These are phyloP conservation scores for Acromyrmex charruanus DNA, from an alignment of 1,140 invertebrate species.

Conservation along the genomic window DNA sequence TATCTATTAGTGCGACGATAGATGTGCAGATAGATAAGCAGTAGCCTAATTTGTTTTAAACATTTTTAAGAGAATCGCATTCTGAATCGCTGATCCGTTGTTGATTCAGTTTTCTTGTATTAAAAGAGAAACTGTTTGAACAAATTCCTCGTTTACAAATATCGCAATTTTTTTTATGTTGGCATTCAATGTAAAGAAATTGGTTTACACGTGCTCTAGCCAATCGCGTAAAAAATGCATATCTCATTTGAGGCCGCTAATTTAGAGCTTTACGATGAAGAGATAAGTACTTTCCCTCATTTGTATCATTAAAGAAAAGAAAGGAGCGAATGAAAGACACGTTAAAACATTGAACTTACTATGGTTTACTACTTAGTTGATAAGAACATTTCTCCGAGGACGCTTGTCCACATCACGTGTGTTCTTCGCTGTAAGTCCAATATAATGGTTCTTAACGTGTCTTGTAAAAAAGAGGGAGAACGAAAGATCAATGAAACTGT, in stretches of 20 bases:
- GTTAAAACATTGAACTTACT: conserved; percentile 66
- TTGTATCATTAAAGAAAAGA: conserved; percentile 52
- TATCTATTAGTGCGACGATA: conserved; percentile 72
- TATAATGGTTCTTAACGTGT: conserved; percentile 78
- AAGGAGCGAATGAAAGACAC: conserved; percentile 54
- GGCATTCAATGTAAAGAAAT: conserved; percentile 34
- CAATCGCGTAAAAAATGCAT: conserved; percentile 63
- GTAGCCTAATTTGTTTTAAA: conserved; percentile 78
- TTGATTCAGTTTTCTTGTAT: conserved; percentile 41
- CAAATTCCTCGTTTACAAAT: conserved; percentile 30
- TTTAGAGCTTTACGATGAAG: conserved; percentile 65
- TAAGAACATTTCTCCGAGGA: conserved; percentile 78
- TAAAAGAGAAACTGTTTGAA: conserved; percentile 3
- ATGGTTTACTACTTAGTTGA: conserved; percentile 74
- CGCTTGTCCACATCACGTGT: conserved; percentile 76
- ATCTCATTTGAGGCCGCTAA: conserved; percentile 65
- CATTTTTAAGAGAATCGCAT: conserved; percentile 69
- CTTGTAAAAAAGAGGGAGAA: conserved; percentile 64
- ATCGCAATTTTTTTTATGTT: conserved; percentile 61
- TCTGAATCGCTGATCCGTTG: conserved; percentile 59
- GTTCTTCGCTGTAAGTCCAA: conserved; percentile 79
- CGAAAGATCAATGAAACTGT: conserved; percentile 81
- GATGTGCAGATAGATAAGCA: conserved; percentile 63
- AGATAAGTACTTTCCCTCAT: conserved; percentile 72
- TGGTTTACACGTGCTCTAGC: conserved; percentile 45